Base-by-base conservation (phyloP, 2,888 invertebrate species). In the Suillia variegata region DNA sequence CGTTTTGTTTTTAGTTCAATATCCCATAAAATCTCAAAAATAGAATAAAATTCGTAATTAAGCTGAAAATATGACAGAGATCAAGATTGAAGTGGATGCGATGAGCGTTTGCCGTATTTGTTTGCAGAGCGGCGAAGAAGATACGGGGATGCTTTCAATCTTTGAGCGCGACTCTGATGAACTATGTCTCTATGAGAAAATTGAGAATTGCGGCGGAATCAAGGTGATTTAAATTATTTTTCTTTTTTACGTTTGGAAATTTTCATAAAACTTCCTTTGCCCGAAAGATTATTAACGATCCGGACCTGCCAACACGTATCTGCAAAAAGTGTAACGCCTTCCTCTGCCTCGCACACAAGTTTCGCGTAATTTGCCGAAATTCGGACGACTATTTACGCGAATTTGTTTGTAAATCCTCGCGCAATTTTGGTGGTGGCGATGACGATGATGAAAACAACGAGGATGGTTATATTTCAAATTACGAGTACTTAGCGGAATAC, bases 291-390 rank as follows among this genome's bases (percentile, higher is more conserved):
- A 67, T 69, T 21, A 68, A 58, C 53, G 64, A 73, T 21, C 64
- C 66, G 2, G 74, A 80, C 31, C 60, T 82, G 12, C 78, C 81
- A 1, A 73, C 74, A n/a, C 69, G 73, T 54, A 82, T 80, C 3
- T 82, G 78, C 52, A 62, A 64, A 0, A 74, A 72, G 42, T 80
- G 80, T 53, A 64, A 76, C 8, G 71, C 70, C 1, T 75, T 80
- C 50, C 58, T 82, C 4, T 70, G 69, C 2, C 67, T 80, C 8
- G 77, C 81, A 0, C 72, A 78, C 59, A 80, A 79, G 54, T 82
- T 82, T 64, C 77, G 77, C 1, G 71, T 70, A 54, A 77, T 80
- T 50, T 81, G 82, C 34, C 74, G 76, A 42, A 78, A 75, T 47
- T 80, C 82, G 0, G 73, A 81, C 62, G 71, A 71, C 18, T 78